Evolutionary conservation across 2,888 invertebrate genomes (phyloP), one percentile per base, ranked within the genome.

Genomic region (Craniophora ligustri): DNA sequence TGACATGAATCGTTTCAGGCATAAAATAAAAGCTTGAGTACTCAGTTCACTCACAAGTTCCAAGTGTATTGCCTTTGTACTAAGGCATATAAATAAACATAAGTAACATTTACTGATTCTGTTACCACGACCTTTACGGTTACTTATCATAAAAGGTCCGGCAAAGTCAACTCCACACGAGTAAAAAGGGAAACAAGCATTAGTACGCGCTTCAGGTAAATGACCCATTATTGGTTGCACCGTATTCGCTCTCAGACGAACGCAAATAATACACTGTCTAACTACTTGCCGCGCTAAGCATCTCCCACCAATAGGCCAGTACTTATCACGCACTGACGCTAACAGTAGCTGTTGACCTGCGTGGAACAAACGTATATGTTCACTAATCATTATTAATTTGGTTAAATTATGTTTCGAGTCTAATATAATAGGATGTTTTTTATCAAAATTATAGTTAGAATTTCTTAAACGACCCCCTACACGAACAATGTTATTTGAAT

Each of bases 231-330:
- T 45, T 7, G 61, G 55, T 7, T 44, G 32, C 0, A 47, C 0
- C 0, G 32, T 30, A 4, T 49, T 41, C 18, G 19, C 48, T 13
- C 30, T 13, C 1, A 40, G 3, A 0, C 49, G 42, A 18, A 14
- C 8, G 15, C 56, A 56, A 7, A 30, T 1, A 6, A 50, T 8
- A 30, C 56, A 56, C 36, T 15, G 14, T n/a, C 8, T 38, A 15
- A 8, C 13, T 26, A 26, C 14, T 10, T 19, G n/a, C 26, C 44
- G 57, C 2, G 67, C 56, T 15, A 67, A 28, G 16, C 47, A 53
- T 14, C 67, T 42, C 0, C 70, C 67, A 0, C 65, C 63, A 15
- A 66, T 19, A 3, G 61, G 50, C 66, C 67, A 69, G 35, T 50
- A 67, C 5, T 8, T 46, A 11, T 62, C 53, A 7, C 55, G 21